These are phyloP conservation scores for Heliconius nattereri DNA, from an alignment of 1,140 invertebrate genomes.

Conservation along the genomic window DNA sequence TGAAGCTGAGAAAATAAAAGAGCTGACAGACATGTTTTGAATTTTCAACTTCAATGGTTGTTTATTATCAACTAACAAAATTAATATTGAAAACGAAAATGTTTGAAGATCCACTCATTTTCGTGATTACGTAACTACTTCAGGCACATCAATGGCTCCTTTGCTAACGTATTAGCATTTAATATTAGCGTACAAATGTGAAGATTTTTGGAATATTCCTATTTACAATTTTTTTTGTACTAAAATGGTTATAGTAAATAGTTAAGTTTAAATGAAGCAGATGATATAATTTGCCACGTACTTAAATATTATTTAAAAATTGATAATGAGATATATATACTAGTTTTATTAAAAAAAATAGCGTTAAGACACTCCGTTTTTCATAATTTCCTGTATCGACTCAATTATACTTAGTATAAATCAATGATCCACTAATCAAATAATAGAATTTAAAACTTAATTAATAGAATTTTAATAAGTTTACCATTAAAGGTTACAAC, in stretches of 20 bases:
- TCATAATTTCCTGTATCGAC: too few species aligned
- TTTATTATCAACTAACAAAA: background rate
- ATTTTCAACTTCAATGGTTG: background rate
- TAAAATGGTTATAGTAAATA: background rate
- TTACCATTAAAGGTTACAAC: too few species aligned
- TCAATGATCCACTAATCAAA: too few species aligned
- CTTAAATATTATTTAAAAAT: too few species aligned
- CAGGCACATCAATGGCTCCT: slow-evolving; percentile 10
- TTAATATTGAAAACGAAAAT: slow-evolving; percentile 1
- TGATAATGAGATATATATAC: too few species aligned
- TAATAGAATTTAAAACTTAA: too few species aligned
- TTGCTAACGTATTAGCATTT: slow-evolving; percentile 8
- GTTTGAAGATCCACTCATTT: background rate
- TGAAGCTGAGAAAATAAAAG: too few species aligned
- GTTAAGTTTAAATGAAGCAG: background rate
- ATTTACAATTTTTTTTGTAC: background rate
- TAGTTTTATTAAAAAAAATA: too few species aligned
- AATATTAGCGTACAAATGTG: slow-evolving; percentile 8
- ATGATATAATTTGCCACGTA: background rate
- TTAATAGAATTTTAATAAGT: too few species aligned
- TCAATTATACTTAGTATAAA: too few species aligned
- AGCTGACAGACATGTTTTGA: background rate
- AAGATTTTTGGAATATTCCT: slow-evolving; percentile 1
- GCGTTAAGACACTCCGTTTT: too few species aligned
- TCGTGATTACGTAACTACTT: slow-evolving; percentile 5